Evolutionary conservation across 2,113 vertebrate species (phyloP).

Genomic region (Oncorhynchus nerka): DNA sequence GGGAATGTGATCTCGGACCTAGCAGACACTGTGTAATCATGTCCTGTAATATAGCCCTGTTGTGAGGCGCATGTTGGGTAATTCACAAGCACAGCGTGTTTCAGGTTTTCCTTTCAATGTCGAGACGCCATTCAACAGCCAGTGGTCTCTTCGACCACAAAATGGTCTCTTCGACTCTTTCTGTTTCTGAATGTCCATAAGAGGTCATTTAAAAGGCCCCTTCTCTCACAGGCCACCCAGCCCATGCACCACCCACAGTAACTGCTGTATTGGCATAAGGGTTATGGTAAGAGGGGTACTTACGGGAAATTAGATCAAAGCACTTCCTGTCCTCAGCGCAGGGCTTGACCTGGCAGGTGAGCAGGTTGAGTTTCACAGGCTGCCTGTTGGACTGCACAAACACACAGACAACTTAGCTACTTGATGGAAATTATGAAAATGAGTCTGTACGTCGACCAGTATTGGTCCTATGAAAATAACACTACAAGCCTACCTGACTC

Average conservation of each 20-base stretch:
- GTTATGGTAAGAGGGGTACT: constrained; percentile 53
- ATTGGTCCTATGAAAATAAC: too few species aligned
- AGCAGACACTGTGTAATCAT: background rate
- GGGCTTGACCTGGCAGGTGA: constrained; percentile 98
- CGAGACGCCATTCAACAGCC: background rate
- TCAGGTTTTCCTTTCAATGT: background rate
- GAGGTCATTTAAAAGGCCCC: too few species aligned
- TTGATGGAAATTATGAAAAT: too few species aligned
- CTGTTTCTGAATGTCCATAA: too few species aligned
- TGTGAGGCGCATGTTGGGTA: background rate
- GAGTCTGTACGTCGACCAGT: too few species aligned
- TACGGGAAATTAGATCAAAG: constrained; percentile 97
- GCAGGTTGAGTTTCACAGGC: constrained; percentile 93
- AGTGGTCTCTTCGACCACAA: too few species aligned
- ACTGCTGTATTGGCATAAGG: background rate
- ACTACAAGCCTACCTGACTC: too few species aligned
- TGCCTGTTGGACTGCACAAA: constrained; percentile 89
- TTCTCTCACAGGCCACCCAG: too few species aligned
- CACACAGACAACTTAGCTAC: background rate
- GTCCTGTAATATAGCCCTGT: background rate
- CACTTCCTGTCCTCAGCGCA: constrained; percentile 94
- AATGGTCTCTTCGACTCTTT: too few species aligned
- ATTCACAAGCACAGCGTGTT: background rate
- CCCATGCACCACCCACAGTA: background rate
- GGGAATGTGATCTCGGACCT: constrained; percentile 1